phyloP scores from a whole-genome alignment of 2,113 vertebrate genomes.

The Neodontobutis hainanensis region DNA sequence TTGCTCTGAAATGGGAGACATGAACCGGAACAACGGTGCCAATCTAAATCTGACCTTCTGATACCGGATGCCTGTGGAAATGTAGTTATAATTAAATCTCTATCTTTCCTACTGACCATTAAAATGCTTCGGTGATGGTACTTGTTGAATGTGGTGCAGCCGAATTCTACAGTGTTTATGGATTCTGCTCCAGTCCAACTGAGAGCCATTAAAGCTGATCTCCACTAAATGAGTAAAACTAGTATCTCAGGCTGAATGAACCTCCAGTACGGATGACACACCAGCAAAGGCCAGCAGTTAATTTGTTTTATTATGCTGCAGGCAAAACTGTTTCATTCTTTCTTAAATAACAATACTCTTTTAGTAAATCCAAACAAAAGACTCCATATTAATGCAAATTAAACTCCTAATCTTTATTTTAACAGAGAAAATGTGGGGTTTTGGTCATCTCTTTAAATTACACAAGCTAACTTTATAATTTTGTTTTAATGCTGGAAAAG shows the following conservation, averaged over 20 bases:
- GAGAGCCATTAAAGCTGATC: conserved; percentile 34
- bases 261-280: conserved; percentile 17
- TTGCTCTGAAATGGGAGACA: conserved; percentile 26
- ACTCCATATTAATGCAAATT: conserved; percentile 8
- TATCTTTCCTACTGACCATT: conserved; percentile 37
- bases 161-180: conserved; percentile 25
- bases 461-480: neutral
- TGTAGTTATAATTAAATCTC: conserved; percentile 58
- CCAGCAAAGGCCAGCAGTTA: conserved; percentile 7
- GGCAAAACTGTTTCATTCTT: conserved; percentile 13
- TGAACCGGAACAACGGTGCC: conserved; percentile 45
- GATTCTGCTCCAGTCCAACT: conserved; percentile 17
- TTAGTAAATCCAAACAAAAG: conserved; percentile 10
- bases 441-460: neutral
- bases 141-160: conserved; percentile 29
- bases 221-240: conserved; percentile 25
- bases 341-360: neutral
- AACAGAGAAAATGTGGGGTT: neutral
- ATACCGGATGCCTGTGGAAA: conserved; percentile 41
- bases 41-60: conserved; percentile 60
- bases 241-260: conserved; percentile 33
- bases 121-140: conserved; percentile 35
- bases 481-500: neutral
- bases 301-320: conserved; percentile 26
- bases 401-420: neutral